Evolutionary conservation across 2,888 invertebrate species (phyloP).

Genomic region (Drosophila buzzatii): DNA sequence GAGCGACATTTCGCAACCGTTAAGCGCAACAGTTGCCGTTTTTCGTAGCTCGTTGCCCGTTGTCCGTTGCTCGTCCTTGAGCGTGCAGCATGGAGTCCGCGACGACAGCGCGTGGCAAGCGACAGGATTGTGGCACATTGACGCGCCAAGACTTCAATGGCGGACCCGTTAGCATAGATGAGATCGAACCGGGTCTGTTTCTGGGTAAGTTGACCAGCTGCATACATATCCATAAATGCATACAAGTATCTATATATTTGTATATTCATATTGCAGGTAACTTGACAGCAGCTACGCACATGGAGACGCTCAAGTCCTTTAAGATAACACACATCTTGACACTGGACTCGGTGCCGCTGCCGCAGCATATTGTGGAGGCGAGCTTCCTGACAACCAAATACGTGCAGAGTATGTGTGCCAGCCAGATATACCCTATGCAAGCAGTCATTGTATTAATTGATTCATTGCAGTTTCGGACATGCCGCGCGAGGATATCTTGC

Average conservation of each 20-base stretch:
- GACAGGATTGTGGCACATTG: conserved; percentile 62
- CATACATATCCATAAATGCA: background rate
- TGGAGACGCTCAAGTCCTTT: conserved; percentile 88
- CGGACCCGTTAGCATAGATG: conserved; percentile 85
- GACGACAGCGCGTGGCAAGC: conserved; percentile 38
- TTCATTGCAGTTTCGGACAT: conserved; percentile 90
- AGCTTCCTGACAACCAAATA: conserved; percentile 90
- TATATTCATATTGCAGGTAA: conserved; percentile 88
- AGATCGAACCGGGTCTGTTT: conserved; percentile 83
- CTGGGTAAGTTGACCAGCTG: conserved; percentile 70
- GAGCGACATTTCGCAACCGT: conserved; percentile 11
- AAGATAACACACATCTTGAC: conserved; percentile 92
- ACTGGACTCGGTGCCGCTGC: conserved; percentile 93
- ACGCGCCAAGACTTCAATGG: conserved; percentile 85
- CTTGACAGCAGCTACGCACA: conserved; percentile 91
- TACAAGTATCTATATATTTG: background rate
- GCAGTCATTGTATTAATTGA: background rate
- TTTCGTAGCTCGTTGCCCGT: background rate
- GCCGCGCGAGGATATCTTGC: conserved; percentile 93
- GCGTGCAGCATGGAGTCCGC: conserved; percentile 16
- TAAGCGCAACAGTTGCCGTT: conserved; percentile 44
- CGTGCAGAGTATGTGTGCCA: conserved; percentile 88
- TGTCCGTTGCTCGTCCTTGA: conserved; percentile 16
- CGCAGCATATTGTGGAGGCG: conserved; percentile 89
- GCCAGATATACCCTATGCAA: background rate